These are phyloP conservation scores for Buceros bicornis DNA, from an alignment of 2,797 vertebrate species.

Conservation along the genomic window DNA sequence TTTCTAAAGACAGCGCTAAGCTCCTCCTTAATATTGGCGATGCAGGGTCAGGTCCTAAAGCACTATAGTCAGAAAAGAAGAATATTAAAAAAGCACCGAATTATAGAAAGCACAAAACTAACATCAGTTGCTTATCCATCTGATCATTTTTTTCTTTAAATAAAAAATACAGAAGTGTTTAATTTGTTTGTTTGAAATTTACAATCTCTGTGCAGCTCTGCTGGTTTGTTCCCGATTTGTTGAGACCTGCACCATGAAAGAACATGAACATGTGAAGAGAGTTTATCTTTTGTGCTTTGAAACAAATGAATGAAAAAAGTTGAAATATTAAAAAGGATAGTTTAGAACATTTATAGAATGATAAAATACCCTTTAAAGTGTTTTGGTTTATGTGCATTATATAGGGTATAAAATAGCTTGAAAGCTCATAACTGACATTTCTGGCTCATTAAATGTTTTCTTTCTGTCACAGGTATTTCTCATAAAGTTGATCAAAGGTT, in stretches of 20 bases:
- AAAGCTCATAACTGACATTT: conserved; percentile 43
- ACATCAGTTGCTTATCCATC: not conserved
- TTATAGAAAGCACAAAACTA: not conserved
- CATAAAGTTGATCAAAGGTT: conserved; percentile 63
- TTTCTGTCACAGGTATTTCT: conserved; percentile 67
- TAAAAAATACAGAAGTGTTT: conserved; percentile 35
- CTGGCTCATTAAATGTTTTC: conserved; percentile 54
- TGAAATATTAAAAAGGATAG: conserved; percentile 2
- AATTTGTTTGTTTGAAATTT: conserved; percentile 36
- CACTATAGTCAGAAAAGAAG: not conserved
- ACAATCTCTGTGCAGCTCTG: not conserved
- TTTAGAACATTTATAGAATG: conserved; percentile 4
- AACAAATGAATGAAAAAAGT: not conserved
- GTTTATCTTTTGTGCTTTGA: conserved; percentile 11
- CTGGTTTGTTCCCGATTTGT: not conserved
- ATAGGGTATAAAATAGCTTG: conserved; percentile 13
- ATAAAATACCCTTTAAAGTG: not conserved
- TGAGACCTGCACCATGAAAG: not conserved
- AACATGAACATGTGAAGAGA: not conserved
- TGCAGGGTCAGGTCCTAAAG: not conserved
- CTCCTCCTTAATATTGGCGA: not conserved
- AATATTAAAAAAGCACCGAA: not conserved
- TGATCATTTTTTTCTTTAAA: not conserved
- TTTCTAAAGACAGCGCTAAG: not conserved
- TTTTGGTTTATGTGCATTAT: not conserved